A percentile compares a stretch with the other conserved stretches of the same genome.
Evolutionary conservation across 2,888 invertebrate species (phyloP).

Genomic region (Disparrhopalites patrizii): DNA sequence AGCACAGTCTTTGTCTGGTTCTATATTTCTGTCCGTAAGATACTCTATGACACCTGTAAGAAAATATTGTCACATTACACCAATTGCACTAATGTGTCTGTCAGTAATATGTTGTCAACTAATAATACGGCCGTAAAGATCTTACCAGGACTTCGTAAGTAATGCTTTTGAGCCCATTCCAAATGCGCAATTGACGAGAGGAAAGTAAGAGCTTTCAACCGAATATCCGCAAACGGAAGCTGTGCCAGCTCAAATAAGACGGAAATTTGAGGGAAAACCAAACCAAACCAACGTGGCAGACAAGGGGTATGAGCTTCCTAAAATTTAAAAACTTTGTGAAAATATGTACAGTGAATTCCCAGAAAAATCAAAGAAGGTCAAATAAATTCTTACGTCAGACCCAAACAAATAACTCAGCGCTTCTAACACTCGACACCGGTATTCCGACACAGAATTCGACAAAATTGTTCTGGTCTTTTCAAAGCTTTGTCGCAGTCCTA

Average conservation of each 20-base stretch:
- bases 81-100: no score
- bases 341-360: constrained; percentile 1
- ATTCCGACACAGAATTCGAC: constrained; percentile 36
- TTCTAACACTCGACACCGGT: constrained; percentile 38
- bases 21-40: constrained; percentile 53
- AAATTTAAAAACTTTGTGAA: constrained; percentile 14
- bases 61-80: background rate
- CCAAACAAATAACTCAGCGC: constrained; percentile 42
- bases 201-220: constrained; percentile 43
- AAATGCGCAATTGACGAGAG: constrained; percentile 42
- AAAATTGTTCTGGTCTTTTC: constrained; percentile 34
- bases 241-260: constrained; percentile 44
- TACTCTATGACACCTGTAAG: constrained; percentile 54
- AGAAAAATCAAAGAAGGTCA: background rate
- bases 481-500: constrained; percentile 38
- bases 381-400: constrained; percentile 39
- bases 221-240: constrained; percentile 47
- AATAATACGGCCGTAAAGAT: background rate
- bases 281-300: constrained; percentile 43
- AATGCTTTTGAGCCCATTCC: constrained; percentile 48
- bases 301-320: constrained; percentile 37
- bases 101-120: background rate
- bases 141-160: constrained; percentile 40
- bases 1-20: constrained; percentile 53
- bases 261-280: constrained; percentile 42